A percentile compares a stretch with the other conserved stretches of the same genome.
Conservation (phyloP, 2,113 vertebrate species). For the Holacanthus passer region DNA sequence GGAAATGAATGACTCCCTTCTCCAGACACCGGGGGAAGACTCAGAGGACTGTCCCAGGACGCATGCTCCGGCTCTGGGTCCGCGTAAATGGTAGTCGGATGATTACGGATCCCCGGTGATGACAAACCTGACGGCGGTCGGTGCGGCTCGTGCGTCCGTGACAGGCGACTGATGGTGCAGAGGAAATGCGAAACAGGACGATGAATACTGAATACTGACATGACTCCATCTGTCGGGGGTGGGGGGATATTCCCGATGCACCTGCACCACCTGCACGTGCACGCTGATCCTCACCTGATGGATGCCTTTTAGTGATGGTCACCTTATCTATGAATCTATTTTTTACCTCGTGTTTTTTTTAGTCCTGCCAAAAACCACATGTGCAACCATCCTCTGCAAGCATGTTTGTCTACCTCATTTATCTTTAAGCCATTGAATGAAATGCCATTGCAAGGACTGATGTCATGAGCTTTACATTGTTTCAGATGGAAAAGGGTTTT, state of each 20-base stretch:
- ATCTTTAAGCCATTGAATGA: constrained; percentile 28
- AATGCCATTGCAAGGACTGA: constrained; percentile 8
- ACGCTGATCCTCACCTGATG: constrained; percentile 23
- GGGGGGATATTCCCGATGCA: constrained; percentile 67
- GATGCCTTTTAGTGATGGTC: constrained; percentile 20
- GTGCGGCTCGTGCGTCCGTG: constrained; percentile 46
- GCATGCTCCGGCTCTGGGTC: constrained; percentile 5
- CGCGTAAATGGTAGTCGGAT: constrained; percentile 25
- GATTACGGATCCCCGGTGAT: constrained; percentile 22
- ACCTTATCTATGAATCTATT: neutral
- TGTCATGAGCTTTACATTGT: neutral
- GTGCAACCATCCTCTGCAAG: constrained; percentile 19
- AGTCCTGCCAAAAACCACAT: constrained; percentile 15
- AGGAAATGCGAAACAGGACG: constrained; percentile 37
- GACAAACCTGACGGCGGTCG: constrained; percentile 48
- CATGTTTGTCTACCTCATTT: constrained; percentile 44
- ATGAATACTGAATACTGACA: constrained; percentile 10
- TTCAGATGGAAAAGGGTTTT: neutral
- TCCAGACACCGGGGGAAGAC: neutral
- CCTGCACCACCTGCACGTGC: constrained; percentile 56
- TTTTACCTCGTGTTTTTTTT: constrained; percentile 11
- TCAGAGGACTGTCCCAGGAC: constrained; percentile 12
- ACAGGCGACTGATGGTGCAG: constrained; percentile 61
- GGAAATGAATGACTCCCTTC: constrained; percentile 44
- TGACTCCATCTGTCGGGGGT: constrained; percentile 6